Percentiles rank a stretch among this genome's conserved stretches.
Conservation (phyloP, 2,113 vertebrate species). For the Ptyas mucosa region DNA sequence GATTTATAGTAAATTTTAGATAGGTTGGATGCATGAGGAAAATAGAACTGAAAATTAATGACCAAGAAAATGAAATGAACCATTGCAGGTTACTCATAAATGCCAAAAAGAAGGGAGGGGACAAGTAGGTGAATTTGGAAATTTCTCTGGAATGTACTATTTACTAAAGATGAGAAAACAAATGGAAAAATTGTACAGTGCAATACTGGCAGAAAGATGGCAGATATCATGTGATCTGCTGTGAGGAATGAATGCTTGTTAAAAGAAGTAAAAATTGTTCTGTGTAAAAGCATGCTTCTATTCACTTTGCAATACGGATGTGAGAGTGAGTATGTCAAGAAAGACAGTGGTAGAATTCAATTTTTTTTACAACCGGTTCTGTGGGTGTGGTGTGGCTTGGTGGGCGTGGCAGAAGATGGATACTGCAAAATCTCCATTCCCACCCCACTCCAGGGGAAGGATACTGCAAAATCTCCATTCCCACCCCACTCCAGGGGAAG, state of each 20-base stretch:
- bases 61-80: not conserved
- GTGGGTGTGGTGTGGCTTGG: too few relatives aligned
- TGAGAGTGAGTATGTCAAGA: not conserved
- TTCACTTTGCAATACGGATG: not conserved
- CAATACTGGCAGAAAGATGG: not conserved
- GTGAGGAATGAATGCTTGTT: not conserved
- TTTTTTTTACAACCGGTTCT: too few relatives aligned
- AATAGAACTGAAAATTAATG: not conserved
- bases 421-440: too few relatives aligned
- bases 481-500: too few relatives aligned
- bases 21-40: not conserved
- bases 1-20: not conserved
- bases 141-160: not conserved
- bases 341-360: too few relatives aligned
- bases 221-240: not conserved
- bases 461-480: too few relatives aligned
- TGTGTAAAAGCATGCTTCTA: not conserved
- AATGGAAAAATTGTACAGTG: not conserved
- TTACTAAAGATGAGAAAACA: not conserved
- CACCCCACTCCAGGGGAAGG: too few relatives aligned
- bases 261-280: not conserved
- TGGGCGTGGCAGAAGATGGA: too few relatives aligned
- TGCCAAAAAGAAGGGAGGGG: not conserved
- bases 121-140: not conserved
- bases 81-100: not conserved